A percentile compares a stretch with the other conserved stretches of the same genome.
Conservation (phyloP, 2,888 invertebrate species). For the Hololepta plana region DNA sequence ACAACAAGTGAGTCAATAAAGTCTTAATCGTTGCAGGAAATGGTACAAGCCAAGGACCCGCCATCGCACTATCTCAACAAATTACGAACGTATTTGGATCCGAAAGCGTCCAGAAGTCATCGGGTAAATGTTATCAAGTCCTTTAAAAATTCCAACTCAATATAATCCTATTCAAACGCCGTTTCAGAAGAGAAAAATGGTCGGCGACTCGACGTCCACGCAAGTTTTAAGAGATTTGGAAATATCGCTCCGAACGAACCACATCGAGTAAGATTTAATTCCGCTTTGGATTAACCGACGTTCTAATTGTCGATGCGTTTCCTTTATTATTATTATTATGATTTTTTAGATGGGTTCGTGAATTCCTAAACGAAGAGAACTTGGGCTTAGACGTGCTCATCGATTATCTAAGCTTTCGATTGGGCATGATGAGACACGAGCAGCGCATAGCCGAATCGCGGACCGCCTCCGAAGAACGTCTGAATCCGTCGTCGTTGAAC, state of each 20-base stretch:
- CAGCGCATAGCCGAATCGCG: conserved; percentile 62
- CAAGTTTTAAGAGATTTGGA: conserved; percentile 96
- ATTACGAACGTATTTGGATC: conserved; percentile 87
- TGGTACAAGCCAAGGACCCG: conserved; percentile 95
- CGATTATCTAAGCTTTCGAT: conserved; percentile 89
- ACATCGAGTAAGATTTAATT: conserved; percentile 73
- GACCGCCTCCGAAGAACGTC: conserved; percentile 58
- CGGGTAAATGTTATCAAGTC: conserved; percentile 45
- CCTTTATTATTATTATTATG: neutral
- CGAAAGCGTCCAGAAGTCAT: conserved; percentile 88
- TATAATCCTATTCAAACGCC: neutral
- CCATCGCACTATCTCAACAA: conserved; percentile 94
- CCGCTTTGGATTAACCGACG: neutral
- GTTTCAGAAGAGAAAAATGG: conserved; percentile 90
- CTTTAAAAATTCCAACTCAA: neutral
- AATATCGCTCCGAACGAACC: conserved; percentile 95
- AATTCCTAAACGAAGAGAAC: conserved; percentile 92
- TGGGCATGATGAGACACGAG: conserved; percentile 88
- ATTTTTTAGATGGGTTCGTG: conserved; percentile 82
- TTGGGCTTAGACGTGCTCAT: conserved; percentile 92
- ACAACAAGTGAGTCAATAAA: too few relatives aligned
- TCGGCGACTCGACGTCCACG: conserved; percentile 93
- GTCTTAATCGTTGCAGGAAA: conserved; percentile 68
- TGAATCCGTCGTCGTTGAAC: conserved; percentile 28
- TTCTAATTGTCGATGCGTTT: neutral